These are phyloP conservation scores for Pontoporia blainvillei DNA, from an alignment of 2,113 vertebrate genomes.

Conservation along the genomic window DNA sequence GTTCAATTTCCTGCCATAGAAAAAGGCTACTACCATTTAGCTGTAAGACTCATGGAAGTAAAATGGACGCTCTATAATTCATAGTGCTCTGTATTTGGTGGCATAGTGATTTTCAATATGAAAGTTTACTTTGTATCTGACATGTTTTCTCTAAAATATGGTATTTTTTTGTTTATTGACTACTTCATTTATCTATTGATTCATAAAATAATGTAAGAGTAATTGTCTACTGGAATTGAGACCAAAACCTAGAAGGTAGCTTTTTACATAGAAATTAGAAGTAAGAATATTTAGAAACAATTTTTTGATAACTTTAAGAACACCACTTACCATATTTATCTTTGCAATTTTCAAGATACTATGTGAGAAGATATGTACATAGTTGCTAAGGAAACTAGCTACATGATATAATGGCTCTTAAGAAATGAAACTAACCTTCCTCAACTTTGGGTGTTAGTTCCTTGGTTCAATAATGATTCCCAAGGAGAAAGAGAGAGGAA, in stretches of 20 bases:
- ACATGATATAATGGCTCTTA: not conserved
- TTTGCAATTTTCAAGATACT: not conserved
- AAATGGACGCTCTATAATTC: not conserved
- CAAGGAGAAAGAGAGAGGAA: not conserved
- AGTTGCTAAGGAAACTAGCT: conserved; percentile 63
- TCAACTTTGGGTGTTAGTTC: conserved; percentile 20
- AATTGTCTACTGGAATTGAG: not conserved
- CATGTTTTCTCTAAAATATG: conserved; percentile 1
- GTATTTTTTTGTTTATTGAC: not conserved
- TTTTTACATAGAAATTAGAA: conserved; percentile 17
- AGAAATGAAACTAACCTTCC: conserved; percentile 37
- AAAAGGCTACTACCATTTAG: not conserved
- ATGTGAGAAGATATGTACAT: not conserved
- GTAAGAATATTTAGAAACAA: conserved; percentile 2
- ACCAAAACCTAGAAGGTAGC: not conserved
- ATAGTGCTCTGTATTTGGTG: not conserved
- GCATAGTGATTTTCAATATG: not conserved
- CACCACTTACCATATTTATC: not conserved
- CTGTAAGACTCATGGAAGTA: not conserved
- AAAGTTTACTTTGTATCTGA: conserved; percentile 13
- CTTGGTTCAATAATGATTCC: not conserved
- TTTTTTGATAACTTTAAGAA: conserved; percentile 28
- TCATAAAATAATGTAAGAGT: not conserved
- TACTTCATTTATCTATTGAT: not conserved
- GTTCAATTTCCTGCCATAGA: not conserved